Evolutionary conservation across 2,888 invertebrate genomes (phyloP).

Genomic region (Orchestes rusci): DNA sequence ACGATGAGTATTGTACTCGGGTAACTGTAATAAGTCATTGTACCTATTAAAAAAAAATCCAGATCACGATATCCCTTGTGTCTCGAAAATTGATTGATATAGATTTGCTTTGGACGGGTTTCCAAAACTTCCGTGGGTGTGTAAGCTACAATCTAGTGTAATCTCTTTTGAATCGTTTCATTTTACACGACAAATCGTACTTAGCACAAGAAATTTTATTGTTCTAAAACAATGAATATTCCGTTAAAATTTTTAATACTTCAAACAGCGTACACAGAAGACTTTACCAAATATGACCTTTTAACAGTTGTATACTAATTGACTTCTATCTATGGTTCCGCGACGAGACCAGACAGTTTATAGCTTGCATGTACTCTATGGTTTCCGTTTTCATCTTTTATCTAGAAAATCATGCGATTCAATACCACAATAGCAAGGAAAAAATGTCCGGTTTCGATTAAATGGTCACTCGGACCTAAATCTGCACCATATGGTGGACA

Average conservation of each 20-base stretch:
- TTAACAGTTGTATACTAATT: constrained; percentile 22
- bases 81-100: too few relatives aligned
- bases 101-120: too few relatives aligned
- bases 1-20: too few relatives aligned
- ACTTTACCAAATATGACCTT: constrained; percentile 20
- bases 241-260: constrained; percentile 22
- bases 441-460: constrained; percentile 22
- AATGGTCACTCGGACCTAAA: constrained; percentile 17
- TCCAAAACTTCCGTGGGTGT: too few relatives aligned
- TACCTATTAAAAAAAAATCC: too few relatives aligned
- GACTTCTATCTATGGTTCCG: constrained; percentile 18
- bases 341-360: constrained; percentile 19
- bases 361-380: constrained; percentile 19
- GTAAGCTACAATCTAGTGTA: too few relatives aligned
- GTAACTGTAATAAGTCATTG: too few relatives aligned
- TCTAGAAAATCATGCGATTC: constrained; percentile 13
- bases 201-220: too few relatives aligned
- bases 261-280: constrained; percentile 14
- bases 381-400: constrained; percentile 19
- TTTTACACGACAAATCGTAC: too few relatives aligned
- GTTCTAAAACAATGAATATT: too few relatives aligned
- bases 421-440: constrained; percentile 8
- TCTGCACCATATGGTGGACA: constrained; percentile 13
- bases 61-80: too few relatives aligned
- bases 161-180: too few relatives aligned